Conservation (phyloP, 2,113 vertebrate species). For the Zapus hudsonius region DNA sequence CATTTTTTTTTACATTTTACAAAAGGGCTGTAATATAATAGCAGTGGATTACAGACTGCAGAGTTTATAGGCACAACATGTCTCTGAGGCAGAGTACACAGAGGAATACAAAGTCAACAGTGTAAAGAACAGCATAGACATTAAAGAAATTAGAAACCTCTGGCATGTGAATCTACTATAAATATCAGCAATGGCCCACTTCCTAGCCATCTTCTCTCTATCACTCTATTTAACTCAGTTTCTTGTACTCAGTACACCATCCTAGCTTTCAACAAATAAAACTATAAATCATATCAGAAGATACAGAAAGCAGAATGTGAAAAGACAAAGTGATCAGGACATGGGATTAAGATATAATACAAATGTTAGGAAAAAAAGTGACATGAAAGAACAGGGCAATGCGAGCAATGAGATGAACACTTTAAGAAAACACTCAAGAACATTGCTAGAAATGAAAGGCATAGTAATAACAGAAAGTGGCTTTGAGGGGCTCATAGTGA, state of each 20-base stretch:
- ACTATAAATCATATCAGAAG: background rate
- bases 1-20: background rate
- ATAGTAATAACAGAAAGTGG: background rate
- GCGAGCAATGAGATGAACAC: background rate
- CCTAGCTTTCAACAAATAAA: background rate
- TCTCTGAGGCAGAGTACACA: background rate
- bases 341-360: background rate
- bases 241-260: background rate
- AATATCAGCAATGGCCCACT: background rate
- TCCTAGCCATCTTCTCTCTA: background rate
- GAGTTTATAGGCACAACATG: background rate
- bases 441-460: background rate
- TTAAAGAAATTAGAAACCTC: background rate
- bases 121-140: background rate
- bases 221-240: background rate
- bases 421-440: conserved; percentile 5
- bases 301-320: background rate
- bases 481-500: background rate
- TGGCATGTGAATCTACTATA: background rate
- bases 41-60: background rate
- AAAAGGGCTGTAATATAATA: background rate
- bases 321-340: background rate
- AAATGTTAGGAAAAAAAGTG: background rate
- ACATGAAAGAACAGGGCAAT: background rate
- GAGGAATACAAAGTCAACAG: background rate